Evolutionary conservation across 2,888 invertebrate species (phyloP).

Genomic region (Merodon equestris): DNA sequence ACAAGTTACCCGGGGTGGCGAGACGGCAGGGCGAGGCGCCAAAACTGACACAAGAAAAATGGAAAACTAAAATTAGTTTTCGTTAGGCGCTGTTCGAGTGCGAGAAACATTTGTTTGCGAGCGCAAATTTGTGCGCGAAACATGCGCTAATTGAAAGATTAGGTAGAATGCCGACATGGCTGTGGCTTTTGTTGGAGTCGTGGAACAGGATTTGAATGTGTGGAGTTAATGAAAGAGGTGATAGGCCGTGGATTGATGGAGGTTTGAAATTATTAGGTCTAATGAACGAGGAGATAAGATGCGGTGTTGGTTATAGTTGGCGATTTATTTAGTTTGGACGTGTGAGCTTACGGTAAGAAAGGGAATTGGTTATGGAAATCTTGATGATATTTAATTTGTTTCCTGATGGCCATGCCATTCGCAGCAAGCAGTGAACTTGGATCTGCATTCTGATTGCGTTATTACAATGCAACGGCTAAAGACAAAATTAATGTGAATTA

Average conservation of each 20-base stretch:
- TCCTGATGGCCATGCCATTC: no score
- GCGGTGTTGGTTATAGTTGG: not conserved
- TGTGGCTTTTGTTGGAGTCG: not conserved
- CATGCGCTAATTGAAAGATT: constrained; percentile 66
- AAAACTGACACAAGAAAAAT: not conserved
- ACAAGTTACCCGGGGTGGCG: no score
- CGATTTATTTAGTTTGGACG: not conserved
- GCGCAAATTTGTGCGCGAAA: constrained; percentile 45
- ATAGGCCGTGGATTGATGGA: not conserved
- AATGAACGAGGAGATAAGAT: not conserved
- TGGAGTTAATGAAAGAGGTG: not conserved
- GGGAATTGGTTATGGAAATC: no score
- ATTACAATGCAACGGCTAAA: no score
- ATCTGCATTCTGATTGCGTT: no score
- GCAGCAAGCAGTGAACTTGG: no score
- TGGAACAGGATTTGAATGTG: constrained; percentile 15
- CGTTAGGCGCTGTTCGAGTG: constrained; percentile 34
- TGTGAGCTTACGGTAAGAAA: no score
- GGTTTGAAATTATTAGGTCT: not conserved
- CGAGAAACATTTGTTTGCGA: constrained; percentile 54
- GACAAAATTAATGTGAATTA: no score
- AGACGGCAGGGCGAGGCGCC: no score
- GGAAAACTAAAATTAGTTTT: constrained; percentile 32
- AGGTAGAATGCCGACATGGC: constrained; percentile 9
- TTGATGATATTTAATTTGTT: no score